Evolutionary conservation across 2,888 invertebrate species (phyloP).

Genomic region (Gari tellinella): DNA sequence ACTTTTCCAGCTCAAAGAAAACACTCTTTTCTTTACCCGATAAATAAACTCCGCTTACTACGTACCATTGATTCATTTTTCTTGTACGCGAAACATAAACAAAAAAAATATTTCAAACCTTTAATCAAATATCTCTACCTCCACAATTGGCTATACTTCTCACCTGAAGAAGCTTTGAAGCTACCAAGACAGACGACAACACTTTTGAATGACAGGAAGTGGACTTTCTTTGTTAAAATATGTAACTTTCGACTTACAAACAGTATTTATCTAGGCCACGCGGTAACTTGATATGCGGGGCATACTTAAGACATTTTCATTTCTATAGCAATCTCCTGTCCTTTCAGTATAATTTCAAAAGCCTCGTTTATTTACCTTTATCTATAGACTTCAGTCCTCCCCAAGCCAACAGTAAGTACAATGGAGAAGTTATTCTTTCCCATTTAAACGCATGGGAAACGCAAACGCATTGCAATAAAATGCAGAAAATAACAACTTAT

Average conservation of each 20-base stretch:
- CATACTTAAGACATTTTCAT: slow-evolving; percentile 41
- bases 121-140: no score
- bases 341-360: slow-evolving; percentile 37
- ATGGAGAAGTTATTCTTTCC: no score
- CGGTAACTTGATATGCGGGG: slow-evolving; percentile 39
- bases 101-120: no score
- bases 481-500: no score
- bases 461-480: no score
- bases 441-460: no score
- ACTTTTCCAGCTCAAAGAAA: no score
- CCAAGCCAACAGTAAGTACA: no score
- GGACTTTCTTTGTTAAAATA: slow-evolving; percentile 45
- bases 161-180: no score
- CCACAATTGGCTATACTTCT: no score
- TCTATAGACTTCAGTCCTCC: slow-evolving; percentile 29
- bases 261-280: slow-evolving; percentile 18
- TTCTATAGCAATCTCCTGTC: slow-evolving; percentile 48
- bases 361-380: slow-evolving; percentile 44
- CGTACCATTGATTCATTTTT: no score
- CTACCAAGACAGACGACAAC: neutral
- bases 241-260: slow-evolving; percentile 54
- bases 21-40: slow-evolving; percentile 7
- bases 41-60: neutral
- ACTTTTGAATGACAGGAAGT: slow-evolving; percentile 36
- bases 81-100: no score